Conservation (phyloP, 2,888 invertebrate genomes). For the Apodemia mormo region DNA sequence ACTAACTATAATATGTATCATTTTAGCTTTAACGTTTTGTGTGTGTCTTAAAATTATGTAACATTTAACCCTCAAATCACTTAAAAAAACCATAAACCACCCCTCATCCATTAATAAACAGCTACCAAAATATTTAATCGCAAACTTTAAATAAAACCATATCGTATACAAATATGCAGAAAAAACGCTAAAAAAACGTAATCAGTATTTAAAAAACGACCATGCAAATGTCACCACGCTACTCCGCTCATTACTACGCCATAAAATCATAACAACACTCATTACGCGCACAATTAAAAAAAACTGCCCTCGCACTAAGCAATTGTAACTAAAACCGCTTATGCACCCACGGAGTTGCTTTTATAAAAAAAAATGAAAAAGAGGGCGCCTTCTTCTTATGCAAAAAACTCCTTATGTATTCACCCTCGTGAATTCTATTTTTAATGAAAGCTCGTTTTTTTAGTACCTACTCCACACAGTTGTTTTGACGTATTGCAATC, state of each 20-base stretch:
- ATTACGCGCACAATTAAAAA: constrained; percentile 78
- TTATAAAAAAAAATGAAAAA: constrained; percentile 65
- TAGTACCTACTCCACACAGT: constrained; percentile 72
- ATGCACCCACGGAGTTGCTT: constrained; percentile 77
- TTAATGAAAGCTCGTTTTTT: constrained; percentile 80
- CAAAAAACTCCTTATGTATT: constrained; percentile 80
- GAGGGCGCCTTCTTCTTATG: constrained; percentile 79
- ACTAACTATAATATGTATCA: too few relatives aligned
- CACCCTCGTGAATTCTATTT: constrained; percentile 78
- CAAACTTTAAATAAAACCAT: constrained; percentile 73
- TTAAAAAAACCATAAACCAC: constrained; percentile 64
- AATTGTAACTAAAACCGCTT: constrained; percentile 80
- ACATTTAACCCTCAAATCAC: constrained; percentile 46
- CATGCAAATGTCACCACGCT: constrained; percentile 76
- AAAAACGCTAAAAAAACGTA: constrained; percentile 70
- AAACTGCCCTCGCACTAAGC: constrained; percentile 69
- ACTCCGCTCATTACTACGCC: constrained; percentile 71
- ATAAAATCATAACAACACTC: constrained; percentile 79
- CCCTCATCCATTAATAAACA: constrained; percentile 70
- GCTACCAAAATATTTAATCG: constrained; percentile 76
- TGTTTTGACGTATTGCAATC: constrained; percentile 82
- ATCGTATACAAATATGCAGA: constrained; percentile 64
- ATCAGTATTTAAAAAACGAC: constrained; percentile 63
- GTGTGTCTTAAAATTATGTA: background rate
- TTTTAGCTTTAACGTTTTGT: too few relatives aligned